Base-by-base conservation (phyloP, 37 sponge, comb jelly and placozoan genomes). In the Ephydatia muelleri region DNA sequence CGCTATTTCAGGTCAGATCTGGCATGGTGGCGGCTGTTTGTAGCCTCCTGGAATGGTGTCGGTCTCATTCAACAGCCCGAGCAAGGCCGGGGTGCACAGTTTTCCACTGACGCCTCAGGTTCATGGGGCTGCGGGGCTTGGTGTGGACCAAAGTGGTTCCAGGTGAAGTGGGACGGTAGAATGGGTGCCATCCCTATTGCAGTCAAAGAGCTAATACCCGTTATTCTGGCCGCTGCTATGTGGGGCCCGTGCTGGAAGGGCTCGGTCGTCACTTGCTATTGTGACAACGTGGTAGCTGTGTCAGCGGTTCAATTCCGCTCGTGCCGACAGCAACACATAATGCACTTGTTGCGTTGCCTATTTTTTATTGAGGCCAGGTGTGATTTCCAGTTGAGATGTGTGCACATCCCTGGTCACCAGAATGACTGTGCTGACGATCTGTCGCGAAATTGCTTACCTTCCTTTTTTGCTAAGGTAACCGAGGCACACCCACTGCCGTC, bases 361-460 rank as follows among this genome's bases (percentile, higher is more conserved):
- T 65, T 77, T 70, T 77, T 84, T 38, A n/a, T 85, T 27, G 39
- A 79, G 57, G 84, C 80, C 3, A 43, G 22, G 9, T 57, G 68
- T 38, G 65, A 77, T 68, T 70, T 76, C 33, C 48, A 25, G 16
- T 21, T 77, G 36, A 25, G 39, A 66, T 78, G 85, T 72, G 65
- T 40, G 0, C 89, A 83, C 75, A 43, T 84, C 65, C 84, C 85
- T 30, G 89, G 84, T 31, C 6, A 28, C 23, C 39, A 70, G 19
- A 88, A 88, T 47, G 34, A 16, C 26, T 38, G 66, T n/a, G 84
- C 85, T 35, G 85, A 89, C 67, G 81, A 73, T 48, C 43, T 89
- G 30, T 89, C 85, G n/a, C 72, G 86, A 16, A 75, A 80, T 67
- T 57, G 49, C 22, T 32, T 85, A 27, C 48, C 39, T 5, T n/a